Evolutionary conservation across 37 sponge, comb jelly and placozoan genomes (phyloP), one percentile per base, ranked within the genome.

Genomic region (Lycopodina hypogea): DNA sequence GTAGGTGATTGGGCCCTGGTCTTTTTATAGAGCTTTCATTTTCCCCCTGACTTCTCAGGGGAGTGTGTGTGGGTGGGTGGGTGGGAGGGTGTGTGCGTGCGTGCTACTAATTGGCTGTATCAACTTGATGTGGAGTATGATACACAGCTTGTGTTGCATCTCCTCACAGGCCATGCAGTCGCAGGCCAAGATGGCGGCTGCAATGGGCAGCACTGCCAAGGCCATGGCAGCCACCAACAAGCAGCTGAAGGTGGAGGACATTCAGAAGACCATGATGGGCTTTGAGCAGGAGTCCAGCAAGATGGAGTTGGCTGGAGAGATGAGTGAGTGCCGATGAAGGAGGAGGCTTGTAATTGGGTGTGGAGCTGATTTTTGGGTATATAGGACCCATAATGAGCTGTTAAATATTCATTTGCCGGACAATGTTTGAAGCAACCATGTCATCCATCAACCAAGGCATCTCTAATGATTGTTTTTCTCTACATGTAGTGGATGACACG

Each of bases 221-320:
- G 85, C 89, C 2, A 98, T 98, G 99, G 82, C 79, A 26, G 74
- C 89, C 36, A 83, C 93, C 72, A 98, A 98, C 78, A 75, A 88
- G 52, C 94, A 93, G 70, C 52, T 98, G 71, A 89, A 88, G 28
- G 94, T 89, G 0, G 88, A 90, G 59, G 87, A 93, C 53, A 68
- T 98, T 24, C 87, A 90, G 71, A 88, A 84, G 74, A 95, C 96
- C 7, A 93, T 95, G 92, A 78, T 79, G 82, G 79, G 86, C 37
- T 98, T 95, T 84, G 94, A 95, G 78, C 79, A 75, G 81, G 92
- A 98, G 77, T 90, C 87, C 22, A 77, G 92, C 3, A 95, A 98
- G 80, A 98, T 98, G 99, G 99, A 95, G 32, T 90, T 98, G 92
- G 91, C 96, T 3, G 96, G 84, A 67, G 99, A 98, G 59, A 64